Percentiles rank a stretch among this genome's conserved stretches.
Conservation (phyloP, 1,140 invertebrate genomes). For the Ridgeia piscesae region DNA sequence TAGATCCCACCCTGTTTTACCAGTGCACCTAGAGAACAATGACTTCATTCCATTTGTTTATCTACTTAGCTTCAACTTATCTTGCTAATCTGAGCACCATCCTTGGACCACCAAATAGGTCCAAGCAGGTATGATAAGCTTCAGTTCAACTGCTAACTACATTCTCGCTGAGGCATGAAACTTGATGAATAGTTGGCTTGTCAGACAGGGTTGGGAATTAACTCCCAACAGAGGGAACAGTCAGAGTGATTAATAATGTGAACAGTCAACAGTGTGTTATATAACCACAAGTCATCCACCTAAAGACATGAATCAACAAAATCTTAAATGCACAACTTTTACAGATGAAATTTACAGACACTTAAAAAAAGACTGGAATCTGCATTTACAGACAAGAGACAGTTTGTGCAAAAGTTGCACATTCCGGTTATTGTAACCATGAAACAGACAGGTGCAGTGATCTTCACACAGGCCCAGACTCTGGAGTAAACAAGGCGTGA, state of each 20-base stretch:
- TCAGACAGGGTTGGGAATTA: not conserved
- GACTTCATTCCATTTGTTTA: not conserved
- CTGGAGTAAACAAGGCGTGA: not conserved
- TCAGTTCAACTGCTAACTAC: not conserved
- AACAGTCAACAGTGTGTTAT: not conserved
- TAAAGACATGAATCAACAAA: not conserved
- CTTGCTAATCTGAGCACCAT: not conserved
- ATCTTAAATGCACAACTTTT: not conserved
- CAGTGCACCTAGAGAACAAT: not conserved
- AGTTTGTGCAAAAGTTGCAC: too few relatives aligned
- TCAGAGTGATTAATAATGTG: not conserved
- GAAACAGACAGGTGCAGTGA: not conserved
- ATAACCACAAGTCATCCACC: not conserved
- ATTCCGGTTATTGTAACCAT: not conserved
- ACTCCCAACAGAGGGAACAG: not conserved
- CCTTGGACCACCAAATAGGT: not conserved
- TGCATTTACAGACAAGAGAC: not conserved
- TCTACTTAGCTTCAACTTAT: not conserved
- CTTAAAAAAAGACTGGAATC: not conserved
- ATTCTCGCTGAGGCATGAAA: not conserved
- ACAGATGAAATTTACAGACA: not conserved
- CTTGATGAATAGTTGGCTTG: not conserved
- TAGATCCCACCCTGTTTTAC: not conserved
- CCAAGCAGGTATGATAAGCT: not conserved
- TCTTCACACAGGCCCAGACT: not conserved